Base-by-base conservation (phyloP, 2,797 vertebrate genomes). In the Platyrinchus mystaceus region DNA sequence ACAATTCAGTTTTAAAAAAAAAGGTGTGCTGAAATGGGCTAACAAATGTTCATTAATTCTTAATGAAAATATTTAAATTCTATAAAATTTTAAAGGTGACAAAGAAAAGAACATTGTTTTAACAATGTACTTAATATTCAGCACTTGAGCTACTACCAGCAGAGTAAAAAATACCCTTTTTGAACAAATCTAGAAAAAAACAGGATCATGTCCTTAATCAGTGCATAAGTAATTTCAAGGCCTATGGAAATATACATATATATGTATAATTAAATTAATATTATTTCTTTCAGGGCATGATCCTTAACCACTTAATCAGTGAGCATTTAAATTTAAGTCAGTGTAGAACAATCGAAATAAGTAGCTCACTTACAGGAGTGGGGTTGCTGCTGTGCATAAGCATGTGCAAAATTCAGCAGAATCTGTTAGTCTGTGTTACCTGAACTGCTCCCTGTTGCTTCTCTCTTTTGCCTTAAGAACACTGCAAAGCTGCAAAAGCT, bases 51-150 rank as follows among this genome's bases (percentile, higher is more conserved):
- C 59, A 83, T 96, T 78, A 90, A 36, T 79, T 67, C 44, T 89
- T 91, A 93, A 78, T 89, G 77, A 66, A 67, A 85, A 75, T 90
- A 87, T 47, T 70, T 93, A 36, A 52, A 62, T 83, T 94, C 41
- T 67, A 52, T 55, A 76, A 91, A 94, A 93, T 60, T 89, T 46
- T 93, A 92, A 77, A 80, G 27, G 26, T 95, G 69, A 86, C 37
- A 58, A 78, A 80, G 63, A 13, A 64, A 55, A 46, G 1, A 36
- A 18, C 10, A 52, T 60, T 63, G 21, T 53, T 94, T 90, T 67
- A 49, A 30, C 7, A 27, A 34, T 0, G 5, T 36, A 24, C 4
- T 12, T 81, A 12, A 55, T 20, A 43, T 87, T 88, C 24, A 87
- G 14, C 44, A 44, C 34, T 44, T 92, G 44, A 70, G 12, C 18